Base-by-base conservation (phyloP, 2,797 vertebrate species). In the Chaetodon trifasciatus region DNA sequence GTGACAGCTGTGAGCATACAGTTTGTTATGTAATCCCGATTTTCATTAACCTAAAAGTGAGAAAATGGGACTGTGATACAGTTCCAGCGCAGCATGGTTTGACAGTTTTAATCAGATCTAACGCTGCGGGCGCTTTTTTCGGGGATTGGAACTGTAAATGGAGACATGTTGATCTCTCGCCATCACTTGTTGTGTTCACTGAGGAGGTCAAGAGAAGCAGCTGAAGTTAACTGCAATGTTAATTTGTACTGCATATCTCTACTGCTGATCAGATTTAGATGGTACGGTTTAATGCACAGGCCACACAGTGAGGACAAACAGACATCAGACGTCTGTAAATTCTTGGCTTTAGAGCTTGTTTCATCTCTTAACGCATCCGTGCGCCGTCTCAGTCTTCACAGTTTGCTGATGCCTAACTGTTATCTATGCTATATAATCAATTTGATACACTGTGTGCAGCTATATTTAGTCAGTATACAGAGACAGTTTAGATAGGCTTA, bases 1-100 rank as follows among this genome's bases (percentile, higher is more conserved):
- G 44, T 28, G 68, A 64, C 42, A 68, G 63, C 28, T 70, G 53
- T 50, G 46, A 63, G 39, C 44, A 37, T 32, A 39, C 37, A 53
- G 44, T 64, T 68, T 35, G 53, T 60, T 66, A 66, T 74, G 15
- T 72, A 53, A 61, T 61, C 53, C 56, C 2, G 6, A 61, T 79
- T 19, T 55, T 55, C 57, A 72, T 61, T 23, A 64, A 55, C 11
- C 42, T 47, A 73, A 52, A 74, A 78, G 28, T 46, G 28, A 46
- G 40, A 44, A 62, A 74, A 71, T 50, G 28, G 70, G 42, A 61
- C 10, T 47, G 56, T 46, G 49, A 64, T 53, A 61, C n/a, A 65
- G 64, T 42, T 75, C 19, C 28, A 16, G 39, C 28, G 63, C 21
- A 24, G 60, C 46, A 2, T 44, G 16, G 50, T 62, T 56, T 75